phyloP scores from a whole-genome alignment of 2,888 invertebrate genomes.

The Dusona sp. region DNA sequence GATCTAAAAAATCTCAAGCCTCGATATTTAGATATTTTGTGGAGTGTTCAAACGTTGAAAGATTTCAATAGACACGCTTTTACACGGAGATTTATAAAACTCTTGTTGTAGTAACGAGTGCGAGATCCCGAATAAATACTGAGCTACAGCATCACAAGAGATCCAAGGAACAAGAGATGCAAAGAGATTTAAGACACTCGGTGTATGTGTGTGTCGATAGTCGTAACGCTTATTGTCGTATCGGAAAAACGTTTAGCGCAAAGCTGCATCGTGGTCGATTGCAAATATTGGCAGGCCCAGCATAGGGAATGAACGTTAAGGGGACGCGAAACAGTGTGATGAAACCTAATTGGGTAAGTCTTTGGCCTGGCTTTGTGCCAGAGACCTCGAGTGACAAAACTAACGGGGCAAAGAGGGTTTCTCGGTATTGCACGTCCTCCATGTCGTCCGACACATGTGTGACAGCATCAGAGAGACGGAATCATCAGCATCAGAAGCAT shows the following conservation, averaged over 20 bases:
- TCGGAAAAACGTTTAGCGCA: constrained; percentile 73
- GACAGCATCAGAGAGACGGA: constrained; percentile 22
- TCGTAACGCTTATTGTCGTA: constrained; percentile 80
- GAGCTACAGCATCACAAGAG: not conserved
- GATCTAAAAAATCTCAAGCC: not conserved
- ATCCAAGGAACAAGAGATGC: not conserved
- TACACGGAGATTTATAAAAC: not conserved
- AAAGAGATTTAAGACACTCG: not conserved
- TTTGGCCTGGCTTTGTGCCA: constrained; percentile 81
- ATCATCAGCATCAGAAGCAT: constrained; percentile 51
- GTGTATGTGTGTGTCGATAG: not conserved
- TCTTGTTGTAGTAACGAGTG: not conserved
- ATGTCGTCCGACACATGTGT: not conserved
- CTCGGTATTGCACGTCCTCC: constrained; percentile 32
- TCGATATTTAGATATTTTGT: not conserved
- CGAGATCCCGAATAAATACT: not conserved
- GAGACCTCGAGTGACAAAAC: constrained; percentile 61
- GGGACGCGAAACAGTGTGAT: constrained; percentile 79
- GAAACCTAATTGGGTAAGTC: constrained; percentile 84
- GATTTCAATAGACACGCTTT: not conserved
- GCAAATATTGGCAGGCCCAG: constrained; percentile 83
- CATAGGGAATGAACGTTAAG: constrained; percentile 76
- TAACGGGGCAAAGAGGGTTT: constrained; percentile 56
- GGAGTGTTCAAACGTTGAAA: not conserved
- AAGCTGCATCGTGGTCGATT: constrained; percentile 75